A percentile compares a stretch with the other conserved stretches of the same genome.
Evolutionary conservation across 2,113 vertebrate species (phyloP).

Genomic region (Planiliza haematocheilus): DNA sequence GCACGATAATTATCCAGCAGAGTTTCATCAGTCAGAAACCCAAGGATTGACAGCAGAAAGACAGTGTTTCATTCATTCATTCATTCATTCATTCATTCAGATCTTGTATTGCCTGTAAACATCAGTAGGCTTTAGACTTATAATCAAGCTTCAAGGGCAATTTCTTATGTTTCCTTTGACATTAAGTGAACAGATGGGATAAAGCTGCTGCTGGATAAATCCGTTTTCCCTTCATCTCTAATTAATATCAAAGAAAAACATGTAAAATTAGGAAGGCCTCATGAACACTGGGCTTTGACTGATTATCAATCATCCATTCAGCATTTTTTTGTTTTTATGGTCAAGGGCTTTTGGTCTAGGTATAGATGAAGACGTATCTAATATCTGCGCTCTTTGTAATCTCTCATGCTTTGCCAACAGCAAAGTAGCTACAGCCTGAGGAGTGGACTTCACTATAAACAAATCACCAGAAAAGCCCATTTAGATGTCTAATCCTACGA

Average conservation of each 20-base stretch:
- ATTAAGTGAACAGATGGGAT: not conserved
- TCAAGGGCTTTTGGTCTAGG: conserved; percentile 47
- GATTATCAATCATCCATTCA: conserved; percentile 46
- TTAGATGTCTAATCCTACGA: conserved; percentile 28
- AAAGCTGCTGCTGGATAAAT: not conserved
- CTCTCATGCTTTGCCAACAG: conserved; percentile 52
- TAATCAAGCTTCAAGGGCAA: not conserved
- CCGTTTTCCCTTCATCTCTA: not conserved
- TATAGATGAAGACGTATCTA: conserved; percentile 51
- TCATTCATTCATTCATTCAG: not conserved
- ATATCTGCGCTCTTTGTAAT: conserved; percentile 51
- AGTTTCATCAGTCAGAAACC: not conserved
- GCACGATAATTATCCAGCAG: not conserved
- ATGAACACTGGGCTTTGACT: conserved; percentile 21
- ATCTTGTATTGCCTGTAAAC: not conserved
- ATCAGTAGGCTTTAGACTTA: not conserved
- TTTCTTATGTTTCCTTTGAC: conserved; percentile 2
- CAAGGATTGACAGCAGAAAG: not conserved
- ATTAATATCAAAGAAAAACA: conserved; percentile 49
- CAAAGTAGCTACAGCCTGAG: conserved; percentile 55
- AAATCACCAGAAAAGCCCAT: conserved; percentile 44
- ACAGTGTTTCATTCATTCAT: not conserved
- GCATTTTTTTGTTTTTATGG: conserved; percentile 26
- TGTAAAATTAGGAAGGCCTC: conserved; percentile 38
- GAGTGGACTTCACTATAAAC: conserved; percentile 56